A percentile compares a stretch with the other conserved stretches of the same genome.
These are phyloP conservation scores for Drepana falcataria DNA, from an alignment of 2,888 invertebrate genomes.

Conservation along the genomic window DNA sequence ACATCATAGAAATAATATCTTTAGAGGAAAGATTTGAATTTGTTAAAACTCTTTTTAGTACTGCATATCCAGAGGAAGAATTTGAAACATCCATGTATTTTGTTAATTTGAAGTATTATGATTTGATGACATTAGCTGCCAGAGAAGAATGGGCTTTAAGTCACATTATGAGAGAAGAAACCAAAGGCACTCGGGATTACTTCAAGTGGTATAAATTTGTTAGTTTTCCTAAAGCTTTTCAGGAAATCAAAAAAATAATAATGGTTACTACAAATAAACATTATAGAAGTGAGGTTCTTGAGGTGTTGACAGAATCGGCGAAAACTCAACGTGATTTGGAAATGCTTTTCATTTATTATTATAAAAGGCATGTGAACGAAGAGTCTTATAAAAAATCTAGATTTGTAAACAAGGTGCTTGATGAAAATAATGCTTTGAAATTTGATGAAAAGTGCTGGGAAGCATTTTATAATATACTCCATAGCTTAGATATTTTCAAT, in stretches of 20 bases:
- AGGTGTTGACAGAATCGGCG: constrained; percentile 32
- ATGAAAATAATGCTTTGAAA: constrained; percentile 32
- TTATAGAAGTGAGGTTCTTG: constrained; percentile 32
- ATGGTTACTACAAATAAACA: constrained; percentile 23
- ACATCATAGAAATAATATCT: constrained; percentile 37
- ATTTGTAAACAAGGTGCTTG: constrained; percentile 33
- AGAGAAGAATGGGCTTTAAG: constrained; percentile 45
- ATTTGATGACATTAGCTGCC: constrained; percentile 36
- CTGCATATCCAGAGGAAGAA: constrained; percentile 31
- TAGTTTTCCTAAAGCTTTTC: constrained; percentile 38
- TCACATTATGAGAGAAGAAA: constrained; percentile 36
- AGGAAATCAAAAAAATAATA: constrained; percentile 35
- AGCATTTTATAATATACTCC: constrained; percentile 39
- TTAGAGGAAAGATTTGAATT: constrained; percentile 29
- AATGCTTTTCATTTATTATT: constrained; percentile 41
- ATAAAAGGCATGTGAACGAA: constrained; percentile 48
- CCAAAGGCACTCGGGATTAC: constrained; percentile 32
- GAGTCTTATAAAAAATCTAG: constrained; percentile 21
- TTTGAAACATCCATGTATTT: constrained; percentile 42
- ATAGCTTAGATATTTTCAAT: constrained; percentile 41
- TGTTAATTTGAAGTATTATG: constrained; percentile 25
- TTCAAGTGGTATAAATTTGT: constrained; percentile 48
- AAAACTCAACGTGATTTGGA: constrained; percentile 35
- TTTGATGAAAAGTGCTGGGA: constrained; percentile 45
- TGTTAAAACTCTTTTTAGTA: constrained; percentile 34